Conservation (phyloP, 2,113 vertebrate genomes). For the Neofelis nebulosa region DNA sequence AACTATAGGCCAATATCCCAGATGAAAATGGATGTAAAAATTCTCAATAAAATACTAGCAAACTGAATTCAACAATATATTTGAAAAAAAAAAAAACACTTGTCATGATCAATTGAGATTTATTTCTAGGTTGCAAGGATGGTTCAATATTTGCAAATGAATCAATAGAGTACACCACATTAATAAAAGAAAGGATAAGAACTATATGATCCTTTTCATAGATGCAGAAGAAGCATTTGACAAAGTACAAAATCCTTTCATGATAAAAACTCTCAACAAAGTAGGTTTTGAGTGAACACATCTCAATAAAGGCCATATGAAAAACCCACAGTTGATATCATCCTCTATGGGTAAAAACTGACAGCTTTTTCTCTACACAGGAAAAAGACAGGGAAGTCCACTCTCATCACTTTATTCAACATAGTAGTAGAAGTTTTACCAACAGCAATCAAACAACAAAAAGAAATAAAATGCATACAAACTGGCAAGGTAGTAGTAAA, state of each 20-base stretch:
- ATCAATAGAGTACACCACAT: background rate
- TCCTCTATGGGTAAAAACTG: background rate
- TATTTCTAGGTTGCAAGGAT: background rate
- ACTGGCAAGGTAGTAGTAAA: background rate
- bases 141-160: background rate
- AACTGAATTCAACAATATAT: background rate
- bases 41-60: background rate
- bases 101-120: background rate
- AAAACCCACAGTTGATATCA: background rate
- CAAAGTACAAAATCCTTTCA: background rate
- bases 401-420: background rate
- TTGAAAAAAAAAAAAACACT: background rate
- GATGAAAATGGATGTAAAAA: background rate
- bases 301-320: background rate
- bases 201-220: background rate
- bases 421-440: background rate
- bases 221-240: background rate
- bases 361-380: background rate
- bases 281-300: background rate
- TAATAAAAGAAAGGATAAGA: background rate
- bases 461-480: background rate
- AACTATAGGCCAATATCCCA: background rate
- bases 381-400: background rate
- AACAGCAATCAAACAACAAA: background rate
- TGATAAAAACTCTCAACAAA: background rate